Percentiles rank a stretch among this genome's conserved stretches.
Conservation (phyloP, 2,113 vertebrate species). For the Puffinus mauretanicus region DNA sequence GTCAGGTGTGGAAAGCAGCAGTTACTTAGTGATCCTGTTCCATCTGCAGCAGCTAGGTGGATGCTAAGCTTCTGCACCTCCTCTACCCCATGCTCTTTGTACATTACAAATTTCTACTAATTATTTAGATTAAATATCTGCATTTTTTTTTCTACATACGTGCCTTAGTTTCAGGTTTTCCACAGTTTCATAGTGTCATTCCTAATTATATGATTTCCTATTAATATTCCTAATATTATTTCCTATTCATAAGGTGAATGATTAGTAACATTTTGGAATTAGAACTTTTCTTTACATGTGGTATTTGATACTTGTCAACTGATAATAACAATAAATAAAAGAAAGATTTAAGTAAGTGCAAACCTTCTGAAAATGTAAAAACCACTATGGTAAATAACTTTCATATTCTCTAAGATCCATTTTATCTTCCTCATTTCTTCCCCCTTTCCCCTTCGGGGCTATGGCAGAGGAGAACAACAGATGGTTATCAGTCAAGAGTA, state of each 20-base stretch:
- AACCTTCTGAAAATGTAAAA: neutral
- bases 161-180: neutral
- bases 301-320: neutral
- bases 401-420: slow-evolving; percentile 29
- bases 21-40: neutral
- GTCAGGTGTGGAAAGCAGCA: neutral
- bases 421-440: slow-evolving; percentile 41
- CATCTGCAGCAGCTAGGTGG: neutral
- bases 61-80: neutral
- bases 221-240: neutral
- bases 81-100: rapidly evolving
- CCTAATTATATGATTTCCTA: neutral
- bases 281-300: neutral
- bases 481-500: slow-evolving; percentile 78
- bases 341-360: neutral
- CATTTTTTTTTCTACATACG: rapidly evolving
- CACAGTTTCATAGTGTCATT: neutral
- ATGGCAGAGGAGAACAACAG: slow-evolving; percentile 68
- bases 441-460: slow-evolving; percentile 47
- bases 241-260: neutral
- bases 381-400: slow-evolving; percentile 2
- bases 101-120: neutral
- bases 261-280: neutral
- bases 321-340: neutral
- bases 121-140: neutral